Percentiles rank a stretch among this genome's conserved stretches.
These are phyloP conservation scores for Seriola rivoliana DNA, from an alignment of 2,113 vertebrate genomes.

Conservation along the genomic window DNA sequence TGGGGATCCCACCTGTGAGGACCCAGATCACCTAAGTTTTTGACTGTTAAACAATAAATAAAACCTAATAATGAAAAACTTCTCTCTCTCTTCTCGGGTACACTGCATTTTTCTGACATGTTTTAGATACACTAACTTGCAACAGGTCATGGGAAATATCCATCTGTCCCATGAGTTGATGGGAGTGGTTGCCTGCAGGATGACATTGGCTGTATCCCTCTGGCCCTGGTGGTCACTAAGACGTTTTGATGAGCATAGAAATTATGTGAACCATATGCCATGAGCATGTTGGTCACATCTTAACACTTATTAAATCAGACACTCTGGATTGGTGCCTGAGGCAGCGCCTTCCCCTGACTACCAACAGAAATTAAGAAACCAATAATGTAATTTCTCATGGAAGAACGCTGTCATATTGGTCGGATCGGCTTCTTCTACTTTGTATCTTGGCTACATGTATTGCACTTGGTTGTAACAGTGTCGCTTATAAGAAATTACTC, in stretches of 20 bases:
- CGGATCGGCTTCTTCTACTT: conserved; percentile 1
- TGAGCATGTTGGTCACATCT: conserved; percentile 32
- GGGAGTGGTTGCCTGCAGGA: conserved; percentile 26
- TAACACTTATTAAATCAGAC: conserved; percentile 42
- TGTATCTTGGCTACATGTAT: conserved; percentile 16
- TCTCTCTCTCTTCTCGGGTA: too few relatives aligned
- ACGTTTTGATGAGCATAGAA: conserved; percentile 31
- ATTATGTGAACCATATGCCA: conserved; percentile 48
- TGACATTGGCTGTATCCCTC: conserved; percentile 21
- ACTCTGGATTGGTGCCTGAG: conserved; percentile 8
- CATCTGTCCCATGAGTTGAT: background rate
- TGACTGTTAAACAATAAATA: too few relatives aligned
- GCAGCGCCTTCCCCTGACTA: conserved; percentile 15
- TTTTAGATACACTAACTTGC: background rate
- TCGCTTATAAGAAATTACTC: conserved; percentile 34
- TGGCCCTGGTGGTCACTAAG: conserved; percentile 39
- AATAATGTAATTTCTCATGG: conserved; percentile 37
- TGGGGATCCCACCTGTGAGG: too few relatives aligned
- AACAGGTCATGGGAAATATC: conserved; percentile 19
- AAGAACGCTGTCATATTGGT: conserved; percentile 19
- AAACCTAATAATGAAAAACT: too few relatives aligned
- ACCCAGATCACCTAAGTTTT: too few relatives aligned
- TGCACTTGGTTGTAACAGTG: conserved; percentile 18
- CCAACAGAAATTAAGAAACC: conserved; percentile 32
- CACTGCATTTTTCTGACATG: background rate